Base-by-base conservation (phyloP, 2,888 invertebrate species). In the Schizotus pectinicornis region DNA sequence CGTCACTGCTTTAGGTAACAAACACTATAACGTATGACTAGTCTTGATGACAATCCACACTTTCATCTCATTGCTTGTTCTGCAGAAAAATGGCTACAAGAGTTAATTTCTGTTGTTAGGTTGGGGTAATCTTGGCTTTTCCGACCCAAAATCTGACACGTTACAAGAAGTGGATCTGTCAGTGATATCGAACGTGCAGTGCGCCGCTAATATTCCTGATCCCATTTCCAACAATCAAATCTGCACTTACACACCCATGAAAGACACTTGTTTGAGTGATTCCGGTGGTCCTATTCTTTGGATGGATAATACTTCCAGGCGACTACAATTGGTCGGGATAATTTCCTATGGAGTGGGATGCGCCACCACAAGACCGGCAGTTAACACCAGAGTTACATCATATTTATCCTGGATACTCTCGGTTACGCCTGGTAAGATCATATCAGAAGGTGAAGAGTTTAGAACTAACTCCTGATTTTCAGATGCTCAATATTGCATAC, bases 321-420 rank as follows among this genome's bases (percentile, higher is more conserved):
- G 79, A 1, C 65, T 82, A 0, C 81, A 79, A 63, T 8, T 70
- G 13, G 50, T 82, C 0, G 88, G 86, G 1, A 68, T 87, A n/a
- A 80, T 87, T 54, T 85, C 85, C 51, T 80, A 64, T 61, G 89
- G 89, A 3, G 45, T 56, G 0, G 79, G 64, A 48, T 90, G 89
- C 68, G 88, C 82, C 0, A 68, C 78, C 0, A 57, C 61, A 1
- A 43, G 33, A 0, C 86, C 88, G 0, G 82, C 81, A 1, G 71
- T 87, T 7, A 86, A 85, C 74, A 84, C 85, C 0, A 78, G 85
- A 13, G 79, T 88, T 0, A 81, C 85, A 0, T 68, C 79, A 0
- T 79, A 81, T 56, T 62, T 88, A 0, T 55, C 79, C 36, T 89
- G 88, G 88, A 85, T 89, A 12, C 45, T 70, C 0, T 51, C 64